Base-by-base conservation (phyloP, 1,140 invertebrate genomes). In the Drosophila nigrodunni region DNA sequence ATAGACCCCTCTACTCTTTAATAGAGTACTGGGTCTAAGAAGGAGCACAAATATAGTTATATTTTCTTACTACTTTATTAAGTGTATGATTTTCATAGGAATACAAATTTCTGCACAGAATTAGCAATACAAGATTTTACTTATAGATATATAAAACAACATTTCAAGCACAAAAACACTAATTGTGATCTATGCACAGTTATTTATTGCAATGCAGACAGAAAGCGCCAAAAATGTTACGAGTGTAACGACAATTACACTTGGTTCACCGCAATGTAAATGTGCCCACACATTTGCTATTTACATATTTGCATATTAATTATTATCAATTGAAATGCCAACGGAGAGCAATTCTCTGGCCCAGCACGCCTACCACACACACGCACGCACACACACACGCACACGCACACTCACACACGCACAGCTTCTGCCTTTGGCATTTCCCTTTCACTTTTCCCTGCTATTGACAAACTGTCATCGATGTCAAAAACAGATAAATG, bases 401-500 rank as follows among this genome's bases (percentile, higher is more conserved):
- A 6, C 25, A 30, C 25, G 0, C 25, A 5, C 25, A 30, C 25
- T 3, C 25, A 6, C 25, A 30, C 25, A 30, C 25, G 3, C 6
- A 30, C 25, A 30, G 0, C 25, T 6, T 13, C 10, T 47, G 15
- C 8, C 43, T 10, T 9, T 11, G 7, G 3, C 21, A 21, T 9
- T 18, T 10, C 5, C 50, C 25, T 30, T 30, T 30, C 25, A 30
- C 25, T 30, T 30, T 30, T 30, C 25, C 25, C 25, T 30, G 25
- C 25, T 30, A 30, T 30, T 30, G 18, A 39, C 52, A 15, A 55
- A 44, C 5, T 64, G 21, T 39, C 68, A 39, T 9, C 13, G 47
- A 41, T 74, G 71, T 74, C 65, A 74, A n/a, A 47, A 74, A 43
- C 71, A 74, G 65, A 54, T 34, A 46, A 54, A 61, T 7, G 65